Base-by-base conservation (phyloP, 2,888 invertebrate genomes). In the Acheta domesticus region DNA sequence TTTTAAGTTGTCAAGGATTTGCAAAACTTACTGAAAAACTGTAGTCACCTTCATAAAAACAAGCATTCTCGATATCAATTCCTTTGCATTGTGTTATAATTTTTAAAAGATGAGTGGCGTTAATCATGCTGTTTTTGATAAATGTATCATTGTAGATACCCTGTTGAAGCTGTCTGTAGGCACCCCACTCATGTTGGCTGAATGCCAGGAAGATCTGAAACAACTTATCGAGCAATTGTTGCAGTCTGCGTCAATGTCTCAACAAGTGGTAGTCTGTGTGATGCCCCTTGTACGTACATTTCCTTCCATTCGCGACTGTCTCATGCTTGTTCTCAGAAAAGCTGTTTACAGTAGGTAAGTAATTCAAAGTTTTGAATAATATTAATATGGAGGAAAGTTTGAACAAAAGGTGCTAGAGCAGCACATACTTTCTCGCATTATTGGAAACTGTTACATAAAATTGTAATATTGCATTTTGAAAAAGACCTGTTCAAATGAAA, bases 321-420 rank as follows among this genome's bases (percentile, higher is more conserved):
- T 95, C 12, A 91, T 95, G 77, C 88, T 94, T 85, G 89, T 92
- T 49, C 89, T 95, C 81, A 87, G 94, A 23, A 95, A 95, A 86
- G 91, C 93, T 50, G 88, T 95, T 48, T 93, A 93, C 85, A 92
- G 93, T 12, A 91, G 91, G 92, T 93, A 86, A 84, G 82, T 84
- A n/a, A n/a, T 48, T n/a, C 14, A 14, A 49, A 76, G 36, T 36
- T 8, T n/a, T 19, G 62, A 62, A 62, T 19, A 14, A 62, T 19
- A 62, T 62, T 14, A 19, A 62, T 62, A 62, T 36, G 5, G 5
- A 36, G 5, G 36, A 36, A 36, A 36, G 4, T 36, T 36, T 36
- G 11, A 36, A 36, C 36, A 8, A 8, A 36, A 36, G 8, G 36
- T 36, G 5, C 0, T 36, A 8, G 8, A 36, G 8, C 8, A 5